A percentile compares a stretch with the other conserved stretches of the same genome.
These are phyloP conservation scores for Hyles vespertilio DNA, from an alignment of 1,140 invertebrate species.

Conservation along the genomic window DNA sequence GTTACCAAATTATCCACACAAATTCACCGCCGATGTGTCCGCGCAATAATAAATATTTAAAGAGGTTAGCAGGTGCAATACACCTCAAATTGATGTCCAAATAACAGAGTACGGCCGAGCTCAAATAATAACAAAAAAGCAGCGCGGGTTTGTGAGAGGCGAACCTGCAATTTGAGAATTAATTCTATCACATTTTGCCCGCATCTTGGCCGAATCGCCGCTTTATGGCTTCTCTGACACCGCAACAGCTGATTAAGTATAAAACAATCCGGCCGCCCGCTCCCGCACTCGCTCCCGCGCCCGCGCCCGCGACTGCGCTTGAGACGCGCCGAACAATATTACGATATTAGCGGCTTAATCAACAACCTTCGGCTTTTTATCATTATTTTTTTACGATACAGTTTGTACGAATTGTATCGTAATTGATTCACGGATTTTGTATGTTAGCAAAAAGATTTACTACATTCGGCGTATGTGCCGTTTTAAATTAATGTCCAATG, in stretches of 20 bases:
- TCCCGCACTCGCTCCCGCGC: too few species aligned
- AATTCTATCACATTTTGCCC: slow-evolving; percentile 59
- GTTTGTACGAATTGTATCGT: slow-evolving; percentile 6
- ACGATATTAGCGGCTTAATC: slow-evolving; percentile 42
- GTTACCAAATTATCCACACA: slow-evolving; percentile 34
- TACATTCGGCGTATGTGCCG: too few species aligned
- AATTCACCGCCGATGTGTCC: slow-evolving; percentile 30
- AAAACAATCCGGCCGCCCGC: slow-evolving; percentile 38
- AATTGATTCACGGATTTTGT: slow-evolving; percentile 6
- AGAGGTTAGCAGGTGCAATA: slow-evolving; percentile 58
- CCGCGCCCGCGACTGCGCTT: too few species aligned
- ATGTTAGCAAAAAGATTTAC: background rate
- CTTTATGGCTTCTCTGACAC: slow-evolving; percentile 43
- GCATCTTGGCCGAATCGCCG: slow-evolving; percentile 36
- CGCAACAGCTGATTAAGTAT: slow-evolving; percentile 50
- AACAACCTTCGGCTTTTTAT: slow-evolving; percentile 34
- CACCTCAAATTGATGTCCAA: slow-evolving; percentile 53
- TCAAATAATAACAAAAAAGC: slow-evolving; percentile 48
- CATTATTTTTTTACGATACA: slow-evolving; percentile 18
- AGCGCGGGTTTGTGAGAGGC: slow-evolving; percentile 33
- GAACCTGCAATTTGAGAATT: slow-evolving; percentile 57
- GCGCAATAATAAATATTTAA: slow-evolving; percentile 60
- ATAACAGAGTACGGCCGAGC: slow-evolving; percentile 48
- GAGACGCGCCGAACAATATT: slow-evolving; percentile 22
- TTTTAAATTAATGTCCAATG: too few species aligned